Conservation (phyloP, 2,113 vertebrate species). For the Arothron firmamentum region DNA sequence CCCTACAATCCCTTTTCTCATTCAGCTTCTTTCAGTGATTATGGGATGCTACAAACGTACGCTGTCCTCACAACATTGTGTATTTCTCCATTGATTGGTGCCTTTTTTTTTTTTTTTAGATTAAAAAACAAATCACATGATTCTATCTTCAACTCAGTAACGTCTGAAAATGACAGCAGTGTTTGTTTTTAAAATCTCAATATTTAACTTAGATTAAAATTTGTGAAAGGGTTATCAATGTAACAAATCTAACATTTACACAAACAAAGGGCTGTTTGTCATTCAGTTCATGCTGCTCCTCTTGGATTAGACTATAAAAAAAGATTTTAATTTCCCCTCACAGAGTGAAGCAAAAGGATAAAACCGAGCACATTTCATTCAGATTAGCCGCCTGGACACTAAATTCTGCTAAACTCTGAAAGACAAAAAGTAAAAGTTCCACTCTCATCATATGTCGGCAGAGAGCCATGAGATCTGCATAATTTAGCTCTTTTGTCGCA, state of each 20-base stretch:
- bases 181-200: no score
- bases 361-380: not conserved
- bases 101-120: not conserved
- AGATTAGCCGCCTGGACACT: not conserved
- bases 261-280: no score
- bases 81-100: no score
- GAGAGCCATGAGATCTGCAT: constrained; percentile 10
- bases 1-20: not conserved
- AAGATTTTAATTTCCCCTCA: not conserved
- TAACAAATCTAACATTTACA: no score
- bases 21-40: not conserved
- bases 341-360: not conserved
- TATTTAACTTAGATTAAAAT: no score
- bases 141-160: no score
- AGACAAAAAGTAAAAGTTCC: no score
- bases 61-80: not conserved
- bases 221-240: no score
- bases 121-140: not conserved
- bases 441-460: constrained; percentile 6
- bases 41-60: not conserved
- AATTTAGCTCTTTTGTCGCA: constrained; percentile 2
- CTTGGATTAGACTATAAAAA: not conserved
- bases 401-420: no score
- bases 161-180: no score
- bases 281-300: no score